Evolutionary conservation across 1,140 invertebrate genomes (phyloP).

Genomic region (Leptinotarsa texana): DNA sequence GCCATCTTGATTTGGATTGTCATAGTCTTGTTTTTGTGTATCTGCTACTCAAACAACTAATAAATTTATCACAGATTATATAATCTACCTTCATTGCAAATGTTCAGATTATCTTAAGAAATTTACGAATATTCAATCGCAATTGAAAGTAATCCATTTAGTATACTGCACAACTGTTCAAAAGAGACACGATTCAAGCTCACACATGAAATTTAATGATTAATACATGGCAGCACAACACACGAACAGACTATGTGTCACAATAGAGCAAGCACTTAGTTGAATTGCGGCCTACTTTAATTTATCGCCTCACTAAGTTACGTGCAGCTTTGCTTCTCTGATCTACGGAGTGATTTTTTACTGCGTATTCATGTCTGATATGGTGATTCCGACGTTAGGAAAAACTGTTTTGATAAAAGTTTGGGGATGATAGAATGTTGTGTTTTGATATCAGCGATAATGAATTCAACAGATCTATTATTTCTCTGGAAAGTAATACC

Average conservation of each 20-base stretch:
- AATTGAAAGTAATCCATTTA: not conserved
- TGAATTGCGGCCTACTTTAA: conserved; percentile 12
- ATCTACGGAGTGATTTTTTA: not conserved
- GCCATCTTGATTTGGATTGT: too few relatives aligned
- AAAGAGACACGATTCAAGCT: conserved; percentile 7
- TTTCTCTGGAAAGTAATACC: too few relatives aligned
- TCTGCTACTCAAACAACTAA: too few relatives aligned
- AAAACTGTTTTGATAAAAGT: too few relatives aligned
- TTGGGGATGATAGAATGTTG: not conserved
- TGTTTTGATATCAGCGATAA: not conserved
- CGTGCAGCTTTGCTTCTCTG: not conserved
- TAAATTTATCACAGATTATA: too few relatives aligned
- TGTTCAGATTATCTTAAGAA: too few relatives aligned
- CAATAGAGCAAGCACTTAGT: conserved; percentile 14
- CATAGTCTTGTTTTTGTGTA: too few relatives aligned
- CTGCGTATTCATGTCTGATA: not conserved
- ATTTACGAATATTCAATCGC: not conserved
- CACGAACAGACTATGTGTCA: not conserved
- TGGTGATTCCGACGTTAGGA: too few relatives aligned
- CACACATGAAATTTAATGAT: conserved; percentile 10
- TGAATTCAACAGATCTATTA: not conserved
- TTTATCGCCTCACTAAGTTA: not conserved
- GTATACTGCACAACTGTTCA: not conserved
- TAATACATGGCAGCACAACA: conserved; percentile 5
- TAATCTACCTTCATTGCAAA: too few relatives aligned